Evolutionary conservation across 1,140 invertebrate species (phyloP), one percentile per base, ranked within the genome.

Genomic region (Lysiphlebus fabarum): DNA sequence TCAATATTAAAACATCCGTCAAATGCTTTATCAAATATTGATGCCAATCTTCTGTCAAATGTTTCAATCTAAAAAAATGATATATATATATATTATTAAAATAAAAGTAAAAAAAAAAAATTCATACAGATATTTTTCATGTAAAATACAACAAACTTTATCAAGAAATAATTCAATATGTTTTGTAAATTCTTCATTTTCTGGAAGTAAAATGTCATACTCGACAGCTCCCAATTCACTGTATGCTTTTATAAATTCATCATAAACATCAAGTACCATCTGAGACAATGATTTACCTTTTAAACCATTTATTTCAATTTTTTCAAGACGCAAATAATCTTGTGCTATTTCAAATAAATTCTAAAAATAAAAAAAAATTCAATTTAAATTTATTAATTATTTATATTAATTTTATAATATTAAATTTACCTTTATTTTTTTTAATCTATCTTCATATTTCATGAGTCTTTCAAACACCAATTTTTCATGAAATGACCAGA

Each of bases 311-410:
- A 94, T 84, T 77, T 95, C 92, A 7, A 94, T 83, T 73, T 90
- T 92, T 76, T 95, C 93, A 51, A 95, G 72, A 71, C 93, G 93
- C n/a, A 88, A 72, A 69, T 93, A 93, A 73, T 95, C 92, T 6
- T 86, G 75, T 0, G 86, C 86, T 0, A 86, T 85, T 44, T 87
- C 83, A 61, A 93, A 85, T 64, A 94, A 83, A 5, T 80, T 70
- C 82, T 92, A 85, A 81, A 72, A 83, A n/a, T 40, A 34, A 41
- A 42, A 43, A 43, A 26, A 59, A 55, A 26, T 49, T 53, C 43
- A 40, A n/a, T n/a, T n/a, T n/a, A 53, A 44, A 37, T 45, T 53
- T 8, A 40, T 38, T 14, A 34, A 53, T 56, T 54, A 38, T 41
- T 34, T 44, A 38, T 40, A 37, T 41, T 10, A 43, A 40, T 9